phyloP scores from a whole-genome alignment of 1,140 invertebrate species.

The Chionoecetes opilio region DNA sequence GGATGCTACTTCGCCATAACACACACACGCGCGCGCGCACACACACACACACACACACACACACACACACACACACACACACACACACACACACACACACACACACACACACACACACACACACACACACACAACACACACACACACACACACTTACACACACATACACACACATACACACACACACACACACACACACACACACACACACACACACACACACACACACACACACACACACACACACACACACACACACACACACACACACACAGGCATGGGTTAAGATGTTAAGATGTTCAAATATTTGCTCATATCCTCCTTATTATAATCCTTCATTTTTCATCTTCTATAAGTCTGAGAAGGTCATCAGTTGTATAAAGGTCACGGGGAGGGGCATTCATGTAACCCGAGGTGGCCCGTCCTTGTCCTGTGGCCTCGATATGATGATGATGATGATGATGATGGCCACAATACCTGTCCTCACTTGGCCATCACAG shows the following conservation, averaged over 20 bases:
- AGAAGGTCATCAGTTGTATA: too few relatives aligned
- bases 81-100: constrained; percentile 21
- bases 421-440: too few relatives aligned
- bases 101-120: constrained; percentile 53
- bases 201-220: constrained; percentile 27
- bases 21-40: too few relatives aligned
- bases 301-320: neutral
- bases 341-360: neutral
- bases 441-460: too few relatives aligned
- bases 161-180: neutral
- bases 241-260: constrained; percentile 50
- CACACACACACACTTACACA: constrained; percentile 3
- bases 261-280: neutral
- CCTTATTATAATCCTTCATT: neutral
- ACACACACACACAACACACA: constrained; percentile 32
- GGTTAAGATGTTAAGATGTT: neutral
- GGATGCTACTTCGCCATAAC: neutral
- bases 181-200: neutral
- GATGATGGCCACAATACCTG: too few relatives aligned
- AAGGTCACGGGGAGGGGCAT: too few relatives aligned
- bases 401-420: too few relatives aligned
- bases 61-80: constrained; percentile 33
- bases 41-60: neutral
- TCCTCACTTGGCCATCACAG: too few relatives aligned
- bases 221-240: constrained; percentile 30